Evolutionary conservation across 2,888 invertebrate genomes (phyloP).

Genomic region (Drosophila mercatorum): DNA sequence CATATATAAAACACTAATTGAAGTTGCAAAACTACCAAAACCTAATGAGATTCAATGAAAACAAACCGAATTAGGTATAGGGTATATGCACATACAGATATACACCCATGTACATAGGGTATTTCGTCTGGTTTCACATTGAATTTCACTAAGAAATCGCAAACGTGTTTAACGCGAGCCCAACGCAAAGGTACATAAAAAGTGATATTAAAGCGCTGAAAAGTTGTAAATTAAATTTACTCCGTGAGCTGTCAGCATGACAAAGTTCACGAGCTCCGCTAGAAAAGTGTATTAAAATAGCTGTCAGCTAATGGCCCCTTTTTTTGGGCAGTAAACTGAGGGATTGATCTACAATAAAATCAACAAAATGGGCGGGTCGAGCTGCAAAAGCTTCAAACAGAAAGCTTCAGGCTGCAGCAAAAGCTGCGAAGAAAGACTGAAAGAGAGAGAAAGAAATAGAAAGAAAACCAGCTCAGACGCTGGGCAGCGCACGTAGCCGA

Average conservation of each 20-base stretch:
- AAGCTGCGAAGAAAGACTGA: constrained; percentile 1
- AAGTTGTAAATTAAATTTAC: background rate
- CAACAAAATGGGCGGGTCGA: constrained; percentile 22
- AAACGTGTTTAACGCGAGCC: background rate
- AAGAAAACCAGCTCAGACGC: constrained; percentile 39
- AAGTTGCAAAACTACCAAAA: too few relatives aligned
- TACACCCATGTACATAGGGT: background rate
- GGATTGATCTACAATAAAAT: constrained; percentile 16
- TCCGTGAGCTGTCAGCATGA: background rate
- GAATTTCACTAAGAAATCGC: constrained; percentile 10
- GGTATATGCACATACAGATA: background rate
- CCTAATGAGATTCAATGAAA: too few relatives aligned
- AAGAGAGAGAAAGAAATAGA: constrained; percentile 1
- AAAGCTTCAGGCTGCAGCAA: constrained; percentile 6
- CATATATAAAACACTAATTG: too few relatives aligned
- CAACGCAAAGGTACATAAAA: constrained; percentile 2
- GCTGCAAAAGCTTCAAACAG: constrained; percentile 28
- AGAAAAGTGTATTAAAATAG: background rate
- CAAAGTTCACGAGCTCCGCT: too few relatives aligned
- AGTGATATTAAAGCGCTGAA: constrained; percentile 1
- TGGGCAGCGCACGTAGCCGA: constrained; percentile 35
- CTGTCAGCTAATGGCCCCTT: background rate
- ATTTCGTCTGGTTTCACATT: constrained; percentile 1
- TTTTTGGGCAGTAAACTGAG: constrained; percentile 26
- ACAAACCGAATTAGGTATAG: too few relatives aligned